phyloP scores from a whole-genome alignment of 2,888 invertebrate genomes.

The Plebejus anna region DNA sequence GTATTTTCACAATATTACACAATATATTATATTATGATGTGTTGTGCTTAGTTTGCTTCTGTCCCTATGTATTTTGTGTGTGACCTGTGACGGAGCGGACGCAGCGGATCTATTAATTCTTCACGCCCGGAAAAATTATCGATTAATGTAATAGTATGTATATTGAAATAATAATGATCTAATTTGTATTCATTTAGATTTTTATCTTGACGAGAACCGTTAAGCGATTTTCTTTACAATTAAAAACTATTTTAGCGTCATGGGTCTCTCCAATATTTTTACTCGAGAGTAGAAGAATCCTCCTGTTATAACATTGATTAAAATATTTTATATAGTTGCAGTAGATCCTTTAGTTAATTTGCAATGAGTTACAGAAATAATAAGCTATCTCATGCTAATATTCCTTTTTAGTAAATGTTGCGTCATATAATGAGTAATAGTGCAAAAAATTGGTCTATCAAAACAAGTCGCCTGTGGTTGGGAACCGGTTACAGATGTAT shows the following conservation, averaged over 20 bases:
- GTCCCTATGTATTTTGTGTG: neutral
- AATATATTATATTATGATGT: too few species aligned
- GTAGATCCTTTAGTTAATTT: neutral
- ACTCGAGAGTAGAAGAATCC: too few species aligned
- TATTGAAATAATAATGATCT: neutral
- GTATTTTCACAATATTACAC: too few species aligned
- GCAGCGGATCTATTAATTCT: neutral
- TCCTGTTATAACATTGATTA: too few species aligned
- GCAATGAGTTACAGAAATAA: neutral
- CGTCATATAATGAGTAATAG: neutral
- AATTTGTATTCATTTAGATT: neutral
- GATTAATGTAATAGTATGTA: neutral
- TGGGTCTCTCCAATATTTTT: neutral
- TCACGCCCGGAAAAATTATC: neutral
- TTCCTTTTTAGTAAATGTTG: neutral
- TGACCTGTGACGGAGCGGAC: neutral
- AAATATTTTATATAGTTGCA: too few species aligned
- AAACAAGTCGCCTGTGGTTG: neutral
- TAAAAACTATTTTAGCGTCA: neutral
- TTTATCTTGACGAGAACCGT: neutral
- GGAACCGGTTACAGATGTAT: slow-evolving; percentile 6
- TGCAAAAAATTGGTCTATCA: slow-evolving; percentile 18
- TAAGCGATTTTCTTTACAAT: neutral
- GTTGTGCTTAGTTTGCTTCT: neutral
- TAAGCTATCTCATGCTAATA: neutral